A percentile compares a stretch with the other conserved stretches of the same genome.
Evolutionary conservation across 1,140 invertebrate species (phyloP).

Genomic region (Rhizoglyphus robini): DNA sequence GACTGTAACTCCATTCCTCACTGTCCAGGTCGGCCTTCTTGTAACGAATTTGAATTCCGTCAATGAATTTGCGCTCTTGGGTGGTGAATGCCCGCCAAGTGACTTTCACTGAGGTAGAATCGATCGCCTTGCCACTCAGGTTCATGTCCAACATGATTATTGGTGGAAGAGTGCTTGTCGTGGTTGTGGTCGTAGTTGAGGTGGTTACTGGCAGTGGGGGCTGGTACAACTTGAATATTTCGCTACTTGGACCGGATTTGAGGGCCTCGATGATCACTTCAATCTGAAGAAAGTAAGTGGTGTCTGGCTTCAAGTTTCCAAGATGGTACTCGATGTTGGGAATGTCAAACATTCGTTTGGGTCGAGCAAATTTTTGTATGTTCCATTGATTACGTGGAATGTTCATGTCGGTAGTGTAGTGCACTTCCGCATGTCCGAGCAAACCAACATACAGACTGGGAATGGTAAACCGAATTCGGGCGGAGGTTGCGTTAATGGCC

Average conservation of each 20-base stretch:
- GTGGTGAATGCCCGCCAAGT: conserved; percentile 65
- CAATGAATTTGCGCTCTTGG: conserved; percentile 58
- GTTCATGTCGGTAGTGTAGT: conserved; percentile 27
- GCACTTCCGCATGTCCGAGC: conserved; percentile 28
- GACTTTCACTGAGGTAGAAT: conserved; percentile 57
- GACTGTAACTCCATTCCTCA: conserved; percentile 41
- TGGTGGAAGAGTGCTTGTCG: conserved; percentile 44
- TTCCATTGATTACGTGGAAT: conserved; percentile 44
- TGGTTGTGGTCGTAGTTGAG: conserved; percentile 28
- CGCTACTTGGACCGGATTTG: conserved; percentile 25
- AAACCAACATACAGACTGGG: conserved; percentile 52
- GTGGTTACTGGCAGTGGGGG: conserved; percentile 15
- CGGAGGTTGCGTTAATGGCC: conserved; percentile 51
- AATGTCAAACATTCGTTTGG: conserved; percentile 62
- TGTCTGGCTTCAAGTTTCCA: conserved; percentile 55
- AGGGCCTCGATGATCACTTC: conserved; percentile 27
- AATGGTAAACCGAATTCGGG: conserved; percentile 61
- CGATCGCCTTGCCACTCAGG: conserved; percentile 53
- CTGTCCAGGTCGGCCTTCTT: conserved; percentile 40
- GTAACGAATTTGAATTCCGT: conserved; percentile 54
- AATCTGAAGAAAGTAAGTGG: conserved; percentile 46
- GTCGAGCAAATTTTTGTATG: conserved; percentile 66
- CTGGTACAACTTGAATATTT: conserved; percentile 24
- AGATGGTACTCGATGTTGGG: conserved; percentile 67
- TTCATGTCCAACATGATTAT: conserved; percentile 54